A percentile compares a stretch with the other conserved stretches of the same genome.
Conservation (phyloP, 2,888 invertebrate species). For the Epiperipatus broadwayi region DNA sequence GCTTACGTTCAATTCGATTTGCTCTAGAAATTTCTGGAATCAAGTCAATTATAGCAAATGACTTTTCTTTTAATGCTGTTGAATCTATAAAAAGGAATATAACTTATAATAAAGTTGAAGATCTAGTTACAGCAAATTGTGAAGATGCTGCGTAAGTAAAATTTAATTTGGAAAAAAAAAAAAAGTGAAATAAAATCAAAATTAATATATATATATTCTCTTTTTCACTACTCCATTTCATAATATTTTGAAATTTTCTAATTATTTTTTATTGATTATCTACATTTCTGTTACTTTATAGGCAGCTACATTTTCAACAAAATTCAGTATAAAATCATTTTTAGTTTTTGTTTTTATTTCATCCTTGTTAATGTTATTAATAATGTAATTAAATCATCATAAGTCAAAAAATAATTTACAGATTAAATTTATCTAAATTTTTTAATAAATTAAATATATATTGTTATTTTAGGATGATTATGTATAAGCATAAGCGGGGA, state of each 20-base stretch:
- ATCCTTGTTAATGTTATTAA: slow-evolving; percentile 1
- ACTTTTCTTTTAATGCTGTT: slow-evolving; percentile 63
- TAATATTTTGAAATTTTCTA: no score
- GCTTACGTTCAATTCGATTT: slow-evolving; percentile 82
- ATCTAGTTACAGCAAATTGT: slow-evolving; percentile 51
- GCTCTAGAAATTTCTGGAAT: slow-evolving; percentile 70
- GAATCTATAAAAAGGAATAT: slow-evolving; percentile 65
- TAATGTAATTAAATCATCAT: no score
- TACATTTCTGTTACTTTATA: background rate
- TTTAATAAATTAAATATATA: slow-evolving; percentile 9
- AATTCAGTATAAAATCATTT: background rate
- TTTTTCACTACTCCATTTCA: no score
- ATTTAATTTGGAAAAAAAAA: no score
- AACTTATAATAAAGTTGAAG: slow-evolving; percentile 47
- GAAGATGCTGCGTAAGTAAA: slow-evolving; percentile 71
- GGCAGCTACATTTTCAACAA: slow-evolving; percentile 23
- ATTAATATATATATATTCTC: no score
- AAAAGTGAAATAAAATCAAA: no score
- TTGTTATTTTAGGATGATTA: slow-evolving; percentile 45
- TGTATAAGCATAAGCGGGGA: slow-evolving; percentile 53
- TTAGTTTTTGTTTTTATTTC: slow-evolving; percentile 14
- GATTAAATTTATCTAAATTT: no score
- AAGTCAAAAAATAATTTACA: no score
- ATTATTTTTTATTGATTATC: slow-evolving; percentile 12
- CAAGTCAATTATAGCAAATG: slow-evolving; percentile 65